Evolutionary conservation across 2,888 invertebrate species (phyloP).

Genomic region (Lysandra bellargus): DNA sequence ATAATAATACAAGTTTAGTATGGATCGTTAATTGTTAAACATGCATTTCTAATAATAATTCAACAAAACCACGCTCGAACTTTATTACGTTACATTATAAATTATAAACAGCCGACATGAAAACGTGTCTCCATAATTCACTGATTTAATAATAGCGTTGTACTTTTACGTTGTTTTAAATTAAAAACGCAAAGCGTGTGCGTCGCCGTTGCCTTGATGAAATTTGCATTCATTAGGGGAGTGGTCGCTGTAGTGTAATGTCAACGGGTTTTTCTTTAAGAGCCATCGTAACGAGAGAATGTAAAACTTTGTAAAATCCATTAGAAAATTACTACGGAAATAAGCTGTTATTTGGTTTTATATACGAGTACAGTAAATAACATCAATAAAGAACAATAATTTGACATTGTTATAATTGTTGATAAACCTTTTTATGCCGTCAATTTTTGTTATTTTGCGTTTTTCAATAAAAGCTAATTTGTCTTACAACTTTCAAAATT

Average conservation of each 20-base stretch:
- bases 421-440: too few relatives aligned
- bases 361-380: neutral
- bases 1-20: neutral
- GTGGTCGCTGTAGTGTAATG: conserved; percentile 53
- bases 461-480: too few relatives aligned
- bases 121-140: conserved; percentile 34
- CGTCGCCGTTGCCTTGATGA: conserved; percentile 57
- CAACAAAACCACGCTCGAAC: neutral
- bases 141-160: conserved; percentile 36
- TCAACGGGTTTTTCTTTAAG: conserved; percentile 55
- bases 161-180: conserved; percentile 50
- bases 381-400: neutral
- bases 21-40: too few relatives aligned
- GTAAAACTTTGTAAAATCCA: conserved; percentile 38
- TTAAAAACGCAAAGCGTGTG: conserved; percentile 58
- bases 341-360: neutral
- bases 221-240: conserved; percentile 74
- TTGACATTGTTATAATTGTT: neutral
- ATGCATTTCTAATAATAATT: neutral
- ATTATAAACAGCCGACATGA: conserved; percentile 28
- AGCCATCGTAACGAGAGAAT: conserved; percentile 45
- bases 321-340: conserved; percentile 6
- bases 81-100: conserved; percentile 1
- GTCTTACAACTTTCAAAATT: too few relatives aligned
- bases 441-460: too few relatives aligned